phyloP scores from a whole-genome alignment of 2,113 vertebrate species.

The Crotalus helleri region DNA sequence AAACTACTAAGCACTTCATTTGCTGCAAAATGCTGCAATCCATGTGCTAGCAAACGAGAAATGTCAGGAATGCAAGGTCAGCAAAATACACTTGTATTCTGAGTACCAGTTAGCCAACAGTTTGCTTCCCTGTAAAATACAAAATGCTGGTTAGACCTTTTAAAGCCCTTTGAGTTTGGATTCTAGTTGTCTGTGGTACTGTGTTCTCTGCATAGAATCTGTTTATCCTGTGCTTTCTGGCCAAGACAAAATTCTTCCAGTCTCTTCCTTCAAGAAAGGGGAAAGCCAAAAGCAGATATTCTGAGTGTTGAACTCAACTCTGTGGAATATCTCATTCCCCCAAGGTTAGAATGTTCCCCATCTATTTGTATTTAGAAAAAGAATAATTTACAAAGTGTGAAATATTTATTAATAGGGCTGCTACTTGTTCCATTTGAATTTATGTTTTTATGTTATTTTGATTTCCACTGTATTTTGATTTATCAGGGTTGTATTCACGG shows the following conservation, averaged over 20 bases:
- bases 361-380: neutral
- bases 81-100: neutral
- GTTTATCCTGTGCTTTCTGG: neutral
- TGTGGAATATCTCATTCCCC: neutral
- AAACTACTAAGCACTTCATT: neutral
- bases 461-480: neutral
- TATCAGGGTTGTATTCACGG: neutral
- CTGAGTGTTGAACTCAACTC: neutral
- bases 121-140: neutral
- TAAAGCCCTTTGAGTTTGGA: neutral
- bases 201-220: neutral
- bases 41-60: neutral
- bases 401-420: neutral
- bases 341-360: neutral
- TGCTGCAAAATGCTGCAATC: neutral
- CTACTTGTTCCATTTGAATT: neutral
- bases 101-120: neutral
- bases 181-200: neutral
- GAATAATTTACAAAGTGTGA: neutral
- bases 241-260: neutral
- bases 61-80: neutral
- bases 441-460: neutral
- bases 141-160: neutral
- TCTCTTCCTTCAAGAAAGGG: neutral
- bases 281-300: neutral